A percentile compares a stretch with the other conserved stretches of the same genome.
Evolutionary conservation across 2,888 invertebrate genomes (phyloP).

Genomic region (Tachina lurida): DNA sequence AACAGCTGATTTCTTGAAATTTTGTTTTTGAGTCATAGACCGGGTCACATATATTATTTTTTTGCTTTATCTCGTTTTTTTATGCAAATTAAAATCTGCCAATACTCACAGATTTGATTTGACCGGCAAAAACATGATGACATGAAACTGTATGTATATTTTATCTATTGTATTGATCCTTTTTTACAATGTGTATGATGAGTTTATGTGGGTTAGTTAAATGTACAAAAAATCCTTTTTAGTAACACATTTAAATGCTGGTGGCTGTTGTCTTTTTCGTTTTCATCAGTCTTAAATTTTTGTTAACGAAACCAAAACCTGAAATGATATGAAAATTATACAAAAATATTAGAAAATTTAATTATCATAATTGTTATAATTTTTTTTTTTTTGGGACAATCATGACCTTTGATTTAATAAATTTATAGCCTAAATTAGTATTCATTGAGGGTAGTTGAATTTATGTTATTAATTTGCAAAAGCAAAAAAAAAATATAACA

Average conservation of each 20-base stretch:
- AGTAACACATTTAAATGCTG: constrained; percentile 61
- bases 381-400: neutral
- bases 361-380: constrained; percentile 2
- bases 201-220: constrained; percentile 1
- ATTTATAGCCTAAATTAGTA: constrained; percentile 39
- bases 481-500: neutral
- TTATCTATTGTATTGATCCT: constrained; percentile 13
- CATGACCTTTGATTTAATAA: constrained; percentile 33
- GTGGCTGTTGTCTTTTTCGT: constrained; percentile 10
- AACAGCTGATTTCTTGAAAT: too few species aligned
- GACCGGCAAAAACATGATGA: constrained; percentile 82
- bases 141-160: neutral
- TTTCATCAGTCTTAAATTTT: constrained; percentile 57
- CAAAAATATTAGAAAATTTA: constrained; percentile 18
- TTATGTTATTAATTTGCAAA: constrained; percentile 23
- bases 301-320: constrained; percentile 42
- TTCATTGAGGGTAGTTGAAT: constrained; percentile 34
- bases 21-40: too few species aligned
- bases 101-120: constrained; percentile 82
- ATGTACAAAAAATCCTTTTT: constrained; percentile 31
- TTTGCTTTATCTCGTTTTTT: neutral
- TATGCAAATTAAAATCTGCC: neutral
- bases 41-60: too few species aligned
- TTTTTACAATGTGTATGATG: constrained; percentile 5
- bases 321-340: constrained; percentile 24